Conservation (phyloP, 1,140 invertebrate genomes). For the Orchestia grillus region DNA sequence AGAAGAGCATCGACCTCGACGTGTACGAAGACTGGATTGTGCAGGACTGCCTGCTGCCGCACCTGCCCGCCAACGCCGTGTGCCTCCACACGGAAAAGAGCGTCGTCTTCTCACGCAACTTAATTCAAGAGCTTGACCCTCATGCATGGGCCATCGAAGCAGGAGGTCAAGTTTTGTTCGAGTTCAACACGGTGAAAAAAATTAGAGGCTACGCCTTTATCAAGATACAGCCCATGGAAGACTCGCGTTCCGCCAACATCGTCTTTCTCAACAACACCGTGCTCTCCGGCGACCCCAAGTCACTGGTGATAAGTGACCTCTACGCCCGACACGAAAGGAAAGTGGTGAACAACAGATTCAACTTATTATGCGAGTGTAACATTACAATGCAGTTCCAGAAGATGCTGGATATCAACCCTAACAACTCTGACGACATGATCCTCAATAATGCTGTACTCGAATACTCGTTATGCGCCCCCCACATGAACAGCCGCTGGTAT, state of each 20-base stretch:
- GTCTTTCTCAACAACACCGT: slow-evolving; percentile 79
- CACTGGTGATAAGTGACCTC: slow-evolving; percentile 75
- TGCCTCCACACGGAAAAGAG: slow-evolving; percentile 75
- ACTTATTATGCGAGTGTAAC: slow-evolving; percentile 40
- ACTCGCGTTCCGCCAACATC: slow-evolving; percentile 69
- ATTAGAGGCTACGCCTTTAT: slow-evolving; percentile 74
- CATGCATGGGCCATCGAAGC: slow-evolving; percentile 78
- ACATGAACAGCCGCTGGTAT: not conserved
- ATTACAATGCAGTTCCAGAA: slow-evolving; percentile 5
- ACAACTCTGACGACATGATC: not conserved
- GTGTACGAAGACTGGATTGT: slow-evolving; percentile 77
- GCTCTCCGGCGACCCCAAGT: slow-evolving; percentile 74
- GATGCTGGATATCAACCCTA: slow-evolving; percentile 47
- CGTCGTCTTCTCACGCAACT: slow-evolving; percentile 55
- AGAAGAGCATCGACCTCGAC: slow-evolving; percentile 77
- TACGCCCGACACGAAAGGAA: slow-evolving; percentile 36
- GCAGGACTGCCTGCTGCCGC: slow-evolving; percentile 72
- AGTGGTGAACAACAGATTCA: slow-evolving; percentile 58
- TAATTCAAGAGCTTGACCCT: slow-evolving; percentile 73
- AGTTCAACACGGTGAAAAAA: slow-evolving; percentile 77
- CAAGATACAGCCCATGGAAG: slow-evolving; percentile 69
- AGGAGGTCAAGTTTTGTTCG: slow-evolving; percentile 76
- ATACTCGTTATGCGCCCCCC: not conserved
- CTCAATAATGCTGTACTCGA: slow-evolving; percentile 38
- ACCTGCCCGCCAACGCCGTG: slow-evolving; percentile 74